Conservation (phyloP, 1,140 invertebrate genomes). For the Lepidurus apus region DNA sequence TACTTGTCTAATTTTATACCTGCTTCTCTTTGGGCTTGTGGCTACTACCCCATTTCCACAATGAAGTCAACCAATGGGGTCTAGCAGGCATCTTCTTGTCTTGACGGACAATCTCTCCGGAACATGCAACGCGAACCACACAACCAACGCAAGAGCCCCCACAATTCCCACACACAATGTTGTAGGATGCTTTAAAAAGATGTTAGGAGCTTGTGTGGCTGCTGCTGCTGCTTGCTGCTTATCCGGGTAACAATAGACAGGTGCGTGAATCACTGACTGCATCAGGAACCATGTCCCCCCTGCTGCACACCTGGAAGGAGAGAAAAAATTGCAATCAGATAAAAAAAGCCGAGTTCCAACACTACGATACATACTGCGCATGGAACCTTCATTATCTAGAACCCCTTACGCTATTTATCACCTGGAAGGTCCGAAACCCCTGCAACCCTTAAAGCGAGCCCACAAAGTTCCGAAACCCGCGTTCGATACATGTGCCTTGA, state of each 20-base stretch:
- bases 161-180: not conserved
- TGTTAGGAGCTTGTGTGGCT: not conserved
- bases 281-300: slow-evolving; percentile 20
- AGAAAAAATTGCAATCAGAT: not conserved
- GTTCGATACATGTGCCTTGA: slow-evolving; percentile 1
- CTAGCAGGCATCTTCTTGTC: slow-evolving; percentile 17
- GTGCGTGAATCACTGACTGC: slow-evolving; percentile 16
- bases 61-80: slow-evolving; percentile 4
- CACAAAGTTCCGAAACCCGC: not conserved
- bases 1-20: slow-evolving; percentile 22
- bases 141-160: not conserved
- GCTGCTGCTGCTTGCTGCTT: not conserved
- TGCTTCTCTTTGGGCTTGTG: slow-evolving; percentile 18
- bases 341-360: not conserved
- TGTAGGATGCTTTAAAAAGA: not conserved
- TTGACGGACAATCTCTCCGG: slow-evolving; percentile 3
- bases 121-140: not conserved
- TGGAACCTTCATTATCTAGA: slow-evolving; percentile 15
- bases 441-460: not conserved
- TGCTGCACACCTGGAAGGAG: not conserved
- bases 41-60: not conserved
- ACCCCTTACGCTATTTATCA: slow-evolving; percentile 19
- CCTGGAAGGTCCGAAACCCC: not conserved
- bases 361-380: not conserved
- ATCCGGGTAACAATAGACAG: slow-evolving; percentile 9